Evolutionary conservation across 2,888 invertebrate species (phyloP).

Genomic region (Teleogryllus oceanicus): DNA sequence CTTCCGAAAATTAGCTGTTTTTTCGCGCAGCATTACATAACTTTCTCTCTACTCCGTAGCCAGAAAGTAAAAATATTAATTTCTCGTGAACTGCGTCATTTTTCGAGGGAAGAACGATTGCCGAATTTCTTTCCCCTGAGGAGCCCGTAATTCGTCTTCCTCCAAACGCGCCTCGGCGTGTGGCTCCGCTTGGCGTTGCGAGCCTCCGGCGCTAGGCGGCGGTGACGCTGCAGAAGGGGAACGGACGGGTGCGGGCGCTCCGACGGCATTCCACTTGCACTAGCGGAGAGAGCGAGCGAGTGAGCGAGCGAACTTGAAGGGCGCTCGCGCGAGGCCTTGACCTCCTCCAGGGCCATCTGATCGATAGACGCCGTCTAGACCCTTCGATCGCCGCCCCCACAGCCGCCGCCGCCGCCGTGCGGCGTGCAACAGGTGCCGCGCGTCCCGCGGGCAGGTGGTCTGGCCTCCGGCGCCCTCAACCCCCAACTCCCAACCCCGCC

Average conservation of each 20-base stretch:
- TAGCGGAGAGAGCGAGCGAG: background rate
- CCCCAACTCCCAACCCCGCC: background rate
- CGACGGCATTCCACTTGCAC: background rate
- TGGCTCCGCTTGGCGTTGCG: too few relatives aligned
- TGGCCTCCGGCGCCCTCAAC: background rate
- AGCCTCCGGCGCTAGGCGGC: too few relatives aligned
- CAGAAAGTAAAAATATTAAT: too few relatives aligned
- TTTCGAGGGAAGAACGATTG: too few relatives aligned
- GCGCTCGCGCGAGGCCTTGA: background rate
- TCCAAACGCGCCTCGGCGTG: too few relatives aligned
- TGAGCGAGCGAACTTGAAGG: background rate
- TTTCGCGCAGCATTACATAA: too few relatives aligned
- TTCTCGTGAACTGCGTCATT: too few relatives aligned
- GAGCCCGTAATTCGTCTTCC: too few relatives aligned
- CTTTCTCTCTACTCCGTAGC: too few relatives aligned
- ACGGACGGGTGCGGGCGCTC: background rate
- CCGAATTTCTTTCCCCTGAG: too few relatives aligned
- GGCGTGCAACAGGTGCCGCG: background rate
- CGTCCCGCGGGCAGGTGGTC: background rate
- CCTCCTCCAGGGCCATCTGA: slow-evolving; percentile 2
- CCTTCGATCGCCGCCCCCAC: background rate
- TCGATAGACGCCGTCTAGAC: slow-evolving; percentile 7
- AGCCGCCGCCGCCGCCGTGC: background rate
- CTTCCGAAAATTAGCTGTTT: too few relatives aligned
- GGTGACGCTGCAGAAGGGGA: too few relatives aligned